Percentiles rank a stretch among this genome's conserved stretches.
phyloP scores from a whole-genome alignment of 1,140 invertebrate species.

The Diorhabda sublineata region DNA sequence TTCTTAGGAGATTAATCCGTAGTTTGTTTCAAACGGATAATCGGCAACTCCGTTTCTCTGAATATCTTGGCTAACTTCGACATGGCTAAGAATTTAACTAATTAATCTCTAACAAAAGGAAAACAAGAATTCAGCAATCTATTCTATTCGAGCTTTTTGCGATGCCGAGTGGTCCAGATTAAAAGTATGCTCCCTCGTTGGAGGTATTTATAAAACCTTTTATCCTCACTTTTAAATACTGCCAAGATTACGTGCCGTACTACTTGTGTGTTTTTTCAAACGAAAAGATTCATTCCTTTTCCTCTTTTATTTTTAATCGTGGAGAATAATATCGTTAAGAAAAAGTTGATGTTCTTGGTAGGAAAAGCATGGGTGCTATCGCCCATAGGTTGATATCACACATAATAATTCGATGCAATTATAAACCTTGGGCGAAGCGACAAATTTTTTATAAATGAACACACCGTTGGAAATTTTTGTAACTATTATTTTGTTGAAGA shows the following conservation, averaged over 20 bases:
- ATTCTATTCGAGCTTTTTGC: constrained; percentile 2
- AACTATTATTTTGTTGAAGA: too few species aligned
- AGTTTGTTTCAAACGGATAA: constrained; percentile 10
- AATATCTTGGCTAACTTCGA: constrained; percentile 8
- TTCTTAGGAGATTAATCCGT: too few species aligned
- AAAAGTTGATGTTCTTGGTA: too few species aligned
- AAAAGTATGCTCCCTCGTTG: not conserved
- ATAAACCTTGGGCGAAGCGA: too few species aligned
- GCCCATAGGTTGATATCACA: too few species aligned
- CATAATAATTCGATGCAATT: too few species aligned
- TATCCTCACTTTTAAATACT: constrained; percentile 3
- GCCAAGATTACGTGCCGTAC: not conserved
- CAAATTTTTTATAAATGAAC: too few species aligned
- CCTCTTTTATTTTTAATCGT: not conserved
- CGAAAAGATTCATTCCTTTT: not conserved
- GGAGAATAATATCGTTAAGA: too few species aligned
- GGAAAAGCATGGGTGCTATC: too few species aligned
- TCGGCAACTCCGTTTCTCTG: constrained; percentile 6
- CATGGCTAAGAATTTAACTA: not conserved
- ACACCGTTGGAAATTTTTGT: too few species aligned
- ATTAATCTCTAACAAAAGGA: constrained; percentile 1
- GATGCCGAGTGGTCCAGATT: not conserved
- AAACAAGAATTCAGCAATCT: constrained; percentile 2
- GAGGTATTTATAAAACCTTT: not conserved
- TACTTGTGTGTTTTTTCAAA: not conserved